Evolutionary conservation across 2,888 invertebrate species (phyloP).

Genomic region (Melolontha melolontha): DNA sequence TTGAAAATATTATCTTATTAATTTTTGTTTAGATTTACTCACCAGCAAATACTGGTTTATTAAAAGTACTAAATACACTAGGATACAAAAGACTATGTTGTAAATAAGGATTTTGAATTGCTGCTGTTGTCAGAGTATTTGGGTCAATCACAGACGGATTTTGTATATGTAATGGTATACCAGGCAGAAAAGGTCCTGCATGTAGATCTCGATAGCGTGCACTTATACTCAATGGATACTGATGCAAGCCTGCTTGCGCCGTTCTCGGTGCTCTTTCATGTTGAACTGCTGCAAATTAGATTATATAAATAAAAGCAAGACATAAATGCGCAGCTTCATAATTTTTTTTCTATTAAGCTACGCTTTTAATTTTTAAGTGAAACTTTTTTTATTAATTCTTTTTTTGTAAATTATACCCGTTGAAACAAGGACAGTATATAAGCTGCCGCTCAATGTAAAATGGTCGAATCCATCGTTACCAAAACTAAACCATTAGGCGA

Average conservation of each 20-base stretch:
- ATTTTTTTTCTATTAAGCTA: too few species aligned
- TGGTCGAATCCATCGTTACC: too few species aligned
- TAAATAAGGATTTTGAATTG: slow-evolving; percentile 54
- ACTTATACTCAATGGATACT: slow-evolving; percentile 57
- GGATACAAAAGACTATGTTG: slow-evolving; percentile 62
- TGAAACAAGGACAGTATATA: too few species aligned
- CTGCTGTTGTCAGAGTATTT: slow-evolving; percentile 39
- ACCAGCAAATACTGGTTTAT: slow-evolving; percentile 56
- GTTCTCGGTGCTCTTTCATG: slow-evolving; percentile 88
- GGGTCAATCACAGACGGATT: slow-evolving; percentile 42
- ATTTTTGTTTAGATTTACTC: background rate
- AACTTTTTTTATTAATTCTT: too few species aligned
- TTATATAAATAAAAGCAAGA: background rate
- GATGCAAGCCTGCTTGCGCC: slow-evolving; percentile 58
- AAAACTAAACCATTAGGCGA: too few species aligned
- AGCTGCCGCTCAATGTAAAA: too few species aligned
- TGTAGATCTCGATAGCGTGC: slow-evolving; percentile 58
- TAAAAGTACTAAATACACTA: slow-evolving; percentile 61
- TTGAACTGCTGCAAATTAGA: slow-evolving; percentile 80
- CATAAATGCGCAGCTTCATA: too few species aligned
- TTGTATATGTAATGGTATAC: slow-evolving; percentile 59
- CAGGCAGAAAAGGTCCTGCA: slow-evolving; percentile 53
- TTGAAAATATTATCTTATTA: slow-evolving; percentile 4
- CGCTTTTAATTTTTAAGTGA: too few species aligned
- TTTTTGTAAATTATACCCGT: too few species aligned